phyloP scores from a whole-genome alignment of 2,888 invertebrate genomes.

The Nomada hirtipes region DNA sequence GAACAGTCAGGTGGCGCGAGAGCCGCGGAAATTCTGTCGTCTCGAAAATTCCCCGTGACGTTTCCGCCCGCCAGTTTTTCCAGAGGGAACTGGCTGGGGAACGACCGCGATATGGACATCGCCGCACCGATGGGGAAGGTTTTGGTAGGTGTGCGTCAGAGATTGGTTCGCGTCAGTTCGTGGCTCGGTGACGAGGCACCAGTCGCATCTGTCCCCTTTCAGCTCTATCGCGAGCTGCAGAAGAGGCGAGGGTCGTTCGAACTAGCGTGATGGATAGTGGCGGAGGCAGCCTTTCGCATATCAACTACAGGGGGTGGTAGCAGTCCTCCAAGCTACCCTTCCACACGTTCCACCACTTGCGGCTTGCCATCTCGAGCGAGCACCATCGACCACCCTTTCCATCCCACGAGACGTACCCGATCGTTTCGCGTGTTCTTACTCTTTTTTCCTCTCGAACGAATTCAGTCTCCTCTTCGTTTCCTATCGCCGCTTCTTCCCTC shows the following conservation, averaged over 20 bases:
- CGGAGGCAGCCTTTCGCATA: slow-evolving; percentile 65
- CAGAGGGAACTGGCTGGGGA: too few relatives aligned
- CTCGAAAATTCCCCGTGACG: slow-evolving; percentile 22
- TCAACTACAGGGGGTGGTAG: slow-evolving; percentile 59
- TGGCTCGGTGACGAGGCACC: slow-evolving; percentile 70
- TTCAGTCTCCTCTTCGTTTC: background rate
- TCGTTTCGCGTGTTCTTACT: background rate
- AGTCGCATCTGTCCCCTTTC: slow-evolving; percentile 73
- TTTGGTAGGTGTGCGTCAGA: slow-evolving; percentile 48
- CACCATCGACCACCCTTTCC: slow-evolving; percentile 22
- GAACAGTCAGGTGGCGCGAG: background rate
- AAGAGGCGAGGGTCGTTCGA: slow-evolving; percentile 53
- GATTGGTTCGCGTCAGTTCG: slow-evolving; percentile 71
- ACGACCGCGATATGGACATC: slow-evolving; percentile 26
- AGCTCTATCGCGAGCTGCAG: slow-evolving; percentile 58
- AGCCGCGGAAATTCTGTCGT: background rate
- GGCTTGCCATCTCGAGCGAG: slow-evolving; percentile 49
- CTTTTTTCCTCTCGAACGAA: background rate
- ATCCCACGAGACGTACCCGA: slow-evolving; percentile 28
- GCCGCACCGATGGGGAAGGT: background rate
- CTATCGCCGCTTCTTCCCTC: background rate
- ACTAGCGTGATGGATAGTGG: slow-evolving; percentile 71
- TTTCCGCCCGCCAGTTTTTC: background rate
- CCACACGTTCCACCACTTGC: slow-evolving; percentile 55
- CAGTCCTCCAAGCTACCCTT: slow-evolving; percentile 40